Evolutionary conservation across 2,113 vertebrate species (phyloP).

Genomic region (Podarcis raffonei): DNA sequence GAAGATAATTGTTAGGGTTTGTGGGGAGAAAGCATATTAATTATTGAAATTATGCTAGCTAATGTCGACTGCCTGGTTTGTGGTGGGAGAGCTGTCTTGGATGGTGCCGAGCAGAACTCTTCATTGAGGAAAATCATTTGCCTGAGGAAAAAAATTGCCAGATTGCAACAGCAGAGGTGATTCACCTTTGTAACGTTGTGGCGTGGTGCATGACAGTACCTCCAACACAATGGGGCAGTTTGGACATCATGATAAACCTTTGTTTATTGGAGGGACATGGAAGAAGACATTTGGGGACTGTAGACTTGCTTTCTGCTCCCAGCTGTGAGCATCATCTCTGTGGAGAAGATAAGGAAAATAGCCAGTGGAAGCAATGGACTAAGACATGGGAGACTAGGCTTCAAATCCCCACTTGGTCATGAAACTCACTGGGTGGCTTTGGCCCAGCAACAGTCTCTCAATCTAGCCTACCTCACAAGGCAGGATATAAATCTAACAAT

Average conservation of each 20-base stretch:
- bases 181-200: background rate
- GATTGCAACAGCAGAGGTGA: background rate
- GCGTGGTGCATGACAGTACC: background rate
- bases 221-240: background rate
- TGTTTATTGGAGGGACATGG: background rate
- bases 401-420: no score
- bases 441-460: no score
- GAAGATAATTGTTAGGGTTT: constrained; percentile 32
- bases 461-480: no score
- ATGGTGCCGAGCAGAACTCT: background rate
- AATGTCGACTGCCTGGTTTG: background rate
- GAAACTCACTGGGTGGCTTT: no score
- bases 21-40: constrained; percentile 3
- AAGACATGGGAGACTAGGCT: no score
- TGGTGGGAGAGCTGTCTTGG: background rate
- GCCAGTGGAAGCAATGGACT: no score
- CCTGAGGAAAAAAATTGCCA: background rate
- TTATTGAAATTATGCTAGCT: background rate
- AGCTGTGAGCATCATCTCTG: no score
- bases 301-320: no score
- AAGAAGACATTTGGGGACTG: no score
- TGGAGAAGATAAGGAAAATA: no score
- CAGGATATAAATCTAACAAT: no score
- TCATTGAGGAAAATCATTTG: background rate
- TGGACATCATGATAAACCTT: background rate